phyloP scores from a whole-genome alignment of 2,797 vertebrate genomes.

The Hipposideros larvatus region DNA sequence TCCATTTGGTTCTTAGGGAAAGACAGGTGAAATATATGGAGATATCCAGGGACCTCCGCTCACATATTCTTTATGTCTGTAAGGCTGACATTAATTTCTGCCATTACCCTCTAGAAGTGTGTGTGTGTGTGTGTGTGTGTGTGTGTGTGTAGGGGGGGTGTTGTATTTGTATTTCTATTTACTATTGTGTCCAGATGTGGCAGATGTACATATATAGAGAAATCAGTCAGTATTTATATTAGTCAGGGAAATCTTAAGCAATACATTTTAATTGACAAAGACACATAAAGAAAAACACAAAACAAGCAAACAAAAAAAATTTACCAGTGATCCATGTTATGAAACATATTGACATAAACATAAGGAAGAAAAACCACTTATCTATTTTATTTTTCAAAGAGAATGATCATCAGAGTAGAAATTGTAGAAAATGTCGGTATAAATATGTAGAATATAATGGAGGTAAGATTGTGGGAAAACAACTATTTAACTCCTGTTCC shows the following conservation, averaged over 20 bases:
- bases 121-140: not conserved
- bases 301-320: not conserved
- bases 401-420: not conserved
- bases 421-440: not conserved
- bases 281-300: not conserved
- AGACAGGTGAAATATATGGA: not conserved
- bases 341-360: not conserved
- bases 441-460: not conserved
- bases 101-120: not conserved
- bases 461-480: not conserved
- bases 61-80: not conserved
- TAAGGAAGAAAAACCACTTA: not conserved
- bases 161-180: not conserved
- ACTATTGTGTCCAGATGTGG: not conserved
- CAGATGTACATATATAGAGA: not conserved
- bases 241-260: not conserved
- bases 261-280: not conserved
- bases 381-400: not conserved
- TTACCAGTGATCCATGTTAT: not conserved
- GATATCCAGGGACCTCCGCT: not conserved
- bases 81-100: not conserved
- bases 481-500: not conserved
- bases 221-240: not conserved
- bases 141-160: rapidly evolving
- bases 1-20: not conserved